Evolutionary conservation across 2,888 invertebrate species (phyloP).

Genomic region (Drosophila leonis): DNA sequence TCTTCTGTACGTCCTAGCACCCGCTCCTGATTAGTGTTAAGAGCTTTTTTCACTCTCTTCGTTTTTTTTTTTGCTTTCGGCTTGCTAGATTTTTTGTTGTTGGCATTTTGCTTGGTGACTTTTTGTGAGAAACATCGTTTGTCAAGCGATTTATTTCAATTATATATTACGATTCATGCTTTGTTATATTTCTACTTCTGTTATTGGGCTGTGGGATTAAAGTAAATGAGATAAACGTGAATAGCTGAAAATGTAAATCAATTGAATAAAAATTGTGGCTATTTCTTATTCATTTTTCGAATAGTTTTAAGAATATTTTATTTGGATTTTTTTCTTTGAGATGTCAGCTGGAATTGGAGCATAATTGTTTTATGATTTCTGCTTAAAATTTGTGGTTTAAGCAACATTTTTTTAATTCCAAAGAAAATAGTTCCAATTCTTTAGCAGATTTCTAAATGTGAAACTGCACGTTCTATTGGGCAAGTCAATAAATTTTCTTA

Average conservation of each 20-base stretch:
- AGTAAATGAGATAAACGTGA: slow-evolving; percentile 12
- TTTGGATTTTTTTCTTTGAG: background rate
- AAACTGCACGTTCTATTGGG: too few species aligned
- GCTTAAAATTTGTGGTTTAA: too few species aligned
- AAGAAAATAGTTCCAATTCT: background rate
- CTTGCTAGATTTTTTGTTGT: slow-evolving; percentile 33
- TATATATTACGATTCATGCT: slow-evolving; percentile 49
- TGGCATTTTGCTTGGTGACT: slow-evolving; percentile 25
- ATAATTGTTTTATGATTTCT: too few species aligned
- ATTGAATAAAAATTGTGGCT: background rate
- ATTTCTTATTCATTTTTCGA: background rate
- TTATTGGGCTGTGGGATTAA: slow-evolving; percentile 10
- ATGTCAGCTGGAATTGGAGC: background rate
- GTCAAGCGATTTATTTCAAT: slow-evolving; percentile 81
- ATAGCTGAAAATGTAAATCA: background rate
- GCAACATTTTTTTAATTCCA: too few species aligned
- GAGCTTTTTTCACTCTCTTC: slow-evolving; percentile 30
- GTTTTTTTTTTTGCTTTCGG: slow-evolving; percentile 4
- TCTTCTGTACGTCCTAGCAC: slow-evolving; percentile 12
- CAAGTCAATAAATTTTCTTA: background rate
- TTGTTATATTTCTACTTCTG: slow-evolving; percentile 25
- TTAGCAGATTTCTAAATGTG: too few species aligned
- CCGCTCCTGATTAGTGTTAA: slow-evolving; percentile 70
- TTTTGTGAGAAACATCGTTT: slow-evolving; percentile 59
- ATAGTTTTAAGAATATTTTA: background rate